Evolutionary conservation across 2,113 vertebrate genomes (phyloP).

Genomic region (Triplophysa tibetana): DNA sequence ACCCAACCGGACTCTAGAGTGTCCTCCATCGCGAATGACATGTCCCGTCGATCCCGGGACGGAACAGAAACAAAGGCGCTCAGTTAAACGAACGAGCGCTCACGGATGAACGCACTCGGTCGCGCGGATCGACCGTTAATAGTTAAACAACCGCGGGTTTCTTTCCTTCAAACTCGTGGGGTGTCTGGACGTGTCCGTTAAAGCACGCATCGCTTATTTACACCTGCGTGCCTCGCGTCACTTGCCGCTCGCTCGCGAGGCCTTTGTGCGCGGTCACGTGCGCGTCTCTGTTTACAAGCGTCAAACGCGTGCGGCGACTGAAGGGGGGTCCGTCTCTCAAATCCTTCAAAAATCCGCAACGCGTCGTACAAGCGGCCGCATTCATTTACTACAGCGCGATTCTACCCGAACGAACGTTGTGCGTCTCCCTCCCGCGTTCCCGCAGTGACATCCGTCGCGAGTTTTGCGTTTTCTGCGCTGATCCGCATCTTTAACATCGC

Average conservation of each 20-base stretch:
- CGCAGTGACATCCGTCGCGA: background rate
- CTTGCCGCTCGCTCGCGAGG: slow-evolving; percentile 28
- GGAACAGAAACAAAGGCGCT: background rate
- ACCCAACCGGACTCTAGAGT: slow-evolving; percentile 93
- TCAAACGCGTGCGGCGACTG: slow-evolving; percentile 55
- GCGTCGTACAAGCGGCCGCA: background rate
- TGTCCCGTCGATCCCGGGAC: slow-evolving; percentile 56
- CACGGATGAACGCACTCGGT: slow-evolving; percentile 17
- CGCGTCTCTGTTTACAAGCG: slow-evolving; percentile 88
- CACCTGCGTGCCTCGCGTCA: slow-evolving; percentile 42
- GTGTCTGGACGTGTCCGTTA: background rate
- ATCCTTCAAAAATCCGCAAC: background rate
- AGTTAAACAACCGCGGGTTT: background rate
- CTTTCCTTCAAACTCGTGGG: background rate
- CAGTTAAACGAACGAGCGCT: background rate
- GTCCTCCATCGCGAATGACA: slow-evolving; percentile 91
- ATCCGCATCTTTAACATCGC: slow-evolving; percentile 25
- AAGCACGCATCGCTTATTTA: background rate
- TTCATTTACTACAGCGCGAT: background rate
- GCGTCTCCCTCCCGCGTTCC: background rate
- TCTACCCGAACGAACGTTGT: background rate
- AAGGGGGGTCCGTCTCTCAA: background rate
- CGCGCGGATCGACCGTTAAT: background rate
- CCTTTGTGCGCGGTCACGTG: slow-evolving; percentile 72
- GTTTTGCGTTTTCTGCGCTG: background rate